Percentiles rank a stretch among this genome's conserved stretches.
These are phyloP conservation scores for Rhabdomys pumilio DNA, from an alignment of 2,797 vertebrate genomes.

Conservation along the genomic window DNA sequence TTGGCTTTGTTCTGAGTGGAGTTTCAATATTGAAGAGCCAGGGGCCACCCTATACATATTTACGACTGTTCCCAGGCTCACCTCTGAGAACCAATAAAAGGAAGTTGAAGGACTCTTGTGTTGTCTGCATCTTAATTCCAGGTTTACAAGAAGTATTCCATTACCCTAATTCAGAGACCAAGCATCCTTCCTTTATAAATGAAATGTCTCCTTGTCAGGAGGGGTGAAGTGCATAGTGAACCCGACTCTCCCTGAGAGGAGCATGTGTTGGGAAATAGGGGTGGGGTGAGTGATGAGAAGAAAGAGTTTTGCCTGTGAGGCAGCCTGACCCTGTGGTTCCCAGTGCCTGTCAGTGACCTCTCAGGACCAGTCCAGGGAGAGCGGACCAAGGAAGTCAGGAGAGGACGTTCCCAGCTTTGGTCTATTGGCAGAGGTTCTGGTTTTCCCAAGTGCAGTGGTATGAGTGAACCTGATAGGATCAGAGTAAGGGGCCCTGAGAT, in stretches of 20 bases:
- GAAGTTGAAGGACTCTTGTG: slow-evolving; percentile 62
- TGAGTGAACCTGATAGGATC: background rate
- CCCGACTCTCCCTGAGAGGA: slow-evolving; percentile 15
- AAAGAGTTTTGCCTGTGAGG: background rate
- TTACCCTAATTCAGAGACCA: slow-evolving; percentile 71
- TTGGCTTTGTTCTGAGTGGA: slow-evolving; percentile 12
- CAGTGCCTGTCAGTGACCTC: slow-evolving; percentile 11
- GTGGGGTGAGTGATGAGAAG: rapidly evolving
- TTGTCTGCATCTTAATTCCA: slow-evolving; percentile 80
- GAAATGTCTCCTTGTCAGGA: slow-evolving; percentile 69
- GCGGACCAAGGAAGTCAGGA: background rate
- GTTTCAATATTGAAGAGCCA: slow-evolving; percentile 60
- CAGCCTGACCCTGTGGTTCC: background rate
- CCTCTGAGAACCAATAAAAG: slow-evolving; percentile 77
- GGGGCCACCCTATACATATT: slow-evolving; percentile 55
- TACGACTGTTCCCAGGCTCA: slow-evolving; percentile 64
- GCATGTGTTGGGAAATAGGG: background rate
- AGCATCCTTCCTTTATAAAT: slow-evolving; percentile 64
- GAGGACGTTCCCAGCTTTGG: slow-evolving; percentile 2
- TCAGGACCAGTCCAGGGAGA: background rate
- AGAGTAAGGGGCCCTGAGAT: background rate
- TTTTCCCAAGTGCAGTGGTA: background rate
- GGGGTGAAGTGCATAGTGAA: slow-evolving; percentile 62
- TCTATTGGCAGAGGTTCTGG: background rate
- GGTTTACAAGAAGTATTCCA: slow-evolving; percentile 77